Percentiles rank a stretch among this genome's conserved stretches.
phyloP scores from a whole-genome alignment of 2,113 vertebrate genomes.

The Thomomys bottae region DNA sequence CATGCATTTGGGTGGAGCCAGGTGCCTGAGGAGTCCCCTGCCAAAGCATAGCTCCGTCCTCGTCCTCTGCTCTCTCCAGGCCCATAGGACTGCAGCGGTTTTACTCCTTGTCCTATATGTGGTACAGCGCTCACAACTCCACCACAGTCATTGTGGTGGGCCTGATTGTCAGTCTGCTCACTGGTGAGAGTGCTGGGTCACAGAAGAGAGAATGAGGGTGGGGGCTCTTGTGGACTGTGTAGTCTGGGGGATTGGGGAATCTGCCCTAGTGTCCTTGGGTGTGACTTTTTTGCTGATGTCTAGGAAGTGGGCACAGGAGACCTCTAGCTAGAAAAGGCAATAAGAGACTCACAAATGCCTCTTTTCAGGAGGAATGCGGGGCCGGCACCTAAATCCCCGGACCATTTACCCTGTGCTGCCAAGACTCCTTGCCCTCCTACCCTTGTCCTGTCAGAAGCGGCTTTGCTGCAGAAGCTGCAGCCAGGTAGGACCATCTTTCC shows the following conservation, averaged over 20 bases:
- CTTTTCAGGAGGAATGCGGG: conserved; percentile 89
- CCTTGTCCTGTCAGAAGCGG: conserved; percentile 85
- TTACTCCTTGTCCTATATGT: conserved; percentile 96
- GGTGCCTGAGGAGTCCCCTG: not conserved
- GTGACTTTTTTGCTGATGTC: not conserved
- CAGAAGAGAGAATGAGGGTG: not conserved
- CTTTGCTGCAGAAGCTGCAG: conserved; percentile 83
- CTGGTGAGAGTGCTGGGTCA: conserved; percentile 83
- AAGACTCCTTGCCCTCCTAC: conserved; percentile 90
- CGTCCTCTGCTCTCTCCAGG: conserved; percentile 78
- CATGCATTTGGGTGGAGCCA: not conserved
- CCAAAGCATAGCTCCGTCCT: not conserved
- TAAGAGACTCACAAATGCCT: not conserved
- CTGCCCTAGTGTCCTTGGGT: not conserved
- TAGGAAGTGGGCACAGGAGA: not conserved
- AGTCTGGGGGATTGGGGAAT: not conserved
- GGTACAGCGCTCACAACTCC: conserved; percentile 98
- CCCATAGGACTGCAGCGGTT: conserved; percentile 88
- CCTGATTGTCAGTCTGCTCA: conserved; percentile 93
- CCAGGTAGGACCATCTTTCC: conserved; percentile 31
- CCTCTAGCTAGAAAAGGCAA: not conserved
- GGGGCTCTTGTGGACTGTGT: not conserved
- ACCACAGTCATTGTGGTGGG: conserved; percentile 94
- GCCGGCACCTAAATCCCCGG: conserved; percentile 88
- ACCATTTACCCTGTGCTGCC: conserved; percentile 93